Evolutionary conservation across 2,113 vertebrate species (phyloP).

Genomic region (Marcusenius ussheri): DNA sequence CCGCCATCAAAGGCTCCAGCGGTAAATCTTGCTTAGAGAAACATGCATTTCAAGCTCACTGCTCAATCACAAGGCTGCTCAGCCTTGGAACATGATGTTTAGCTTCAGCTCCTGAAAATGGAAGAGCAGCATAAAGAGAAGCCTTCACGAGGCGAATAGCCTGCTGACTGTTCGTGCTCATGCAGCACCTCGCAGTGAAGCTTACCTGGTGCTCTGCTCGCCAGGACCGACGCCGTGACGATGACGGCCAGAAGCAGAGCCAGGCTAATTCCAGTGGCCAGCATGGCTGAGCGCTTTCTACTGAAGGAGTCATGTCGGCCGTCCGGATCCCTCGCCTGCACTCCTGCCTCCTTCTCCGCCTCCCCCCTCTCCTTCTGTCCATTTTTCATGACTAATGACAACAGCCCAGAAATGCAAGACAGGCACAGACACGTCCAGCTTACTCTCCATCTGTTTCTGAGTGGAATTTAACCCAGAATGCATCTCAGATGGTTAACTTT

Average conservation of each 20-base stretch:
- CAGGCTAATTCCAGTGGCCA: conserved; percentile 28
- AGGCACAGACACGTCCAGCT: neutral
- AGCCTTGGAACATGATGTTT: neutral
- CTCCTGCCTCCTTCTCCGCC: neutral
- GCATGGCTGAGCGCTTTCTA: conserved; percentile 23
- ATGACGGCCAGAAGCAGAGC: conserved; percentile 27
- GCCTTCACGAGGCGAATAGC: neutral
- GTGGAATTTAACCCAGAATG: neutral
- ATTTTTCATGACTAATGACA: neutral
- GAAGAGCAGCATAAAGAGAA: neutral
- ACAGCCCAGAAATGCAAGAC: neutral
- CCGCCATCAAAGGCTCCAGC: neutral
- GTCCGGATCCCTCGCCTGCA: neutral
- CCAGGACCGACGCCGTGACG: conserved; percentile 23
- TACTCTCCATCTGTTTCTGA: conserved; percentile 1
- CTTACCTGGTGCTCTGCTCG: conserved; percentile 20
- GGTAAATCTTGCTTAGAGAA: neutral
- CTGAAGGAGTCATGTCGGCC: conserved; percentile 21
- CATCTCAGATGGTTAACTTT: neutral
- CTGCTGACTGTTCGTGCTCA: neutral
- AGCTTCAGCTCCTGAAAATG: neutral
- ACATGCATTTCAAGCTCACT: neutral
- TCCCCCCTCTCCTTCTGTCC: neutral
- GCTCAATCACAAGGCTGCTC: neutral
- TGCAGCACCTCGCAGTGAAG: neutral